These are phyloP conservation scores for Drosophila malerkotliana DNA, from an alignment of 1,140 invertebrate species.

Conservation along the genomic window DNA sequence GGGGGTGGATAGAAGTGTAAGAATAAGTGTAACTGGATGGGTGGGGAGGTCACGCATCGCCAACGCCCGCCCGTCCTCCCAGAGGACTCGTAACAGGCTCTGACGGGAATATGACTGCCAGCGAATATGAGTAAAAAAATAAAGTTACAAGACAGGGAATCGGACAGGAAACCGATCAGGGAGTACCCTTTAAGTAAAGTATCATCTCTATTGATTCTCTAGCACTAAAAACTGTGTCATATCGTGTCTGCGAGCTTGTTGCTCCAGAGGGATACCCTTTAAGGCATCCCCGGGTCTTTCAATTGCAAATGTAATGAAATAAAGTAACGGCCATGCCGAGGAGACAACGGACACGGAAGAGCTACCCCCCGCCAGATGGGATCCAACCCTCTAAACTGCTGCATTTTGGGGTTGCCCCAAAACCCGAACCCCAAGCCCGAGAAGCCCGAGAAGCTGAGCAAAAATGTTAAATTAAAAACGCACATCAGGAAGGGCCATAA, in stretches of 20 bases:
- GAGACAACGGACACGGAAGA: slow-evolving; percentile 3
- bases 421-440: background rate
- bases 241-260: slow-evolving; percentile 4
- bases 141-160: slow-evolving; percentile 15
- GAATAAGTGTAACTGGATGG: slow-evolving; percentile 5
- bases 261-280: slow-evolving; percentile 9
- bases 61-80: slow-evolving; percentile 33
- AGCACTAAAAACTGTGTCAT: background rate
- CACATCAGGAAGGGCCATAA: slow-evolving; percentile 44
- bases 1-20: slow-evolving; percentile 21
- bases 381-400: slow-evolving; percentile 22
- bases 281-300: slow-evolving; percentile 4
- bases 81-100: slow-evolving; percentile 55
- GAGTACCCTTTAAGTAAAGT: slow-evolving; percentile 22
- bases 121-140: slow-evolving; percentile 15
- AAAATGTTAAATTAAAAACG: slow-evolving; percentile 48
- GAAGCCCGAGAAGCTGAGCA: background rate
- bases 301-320: slow-evolving; percentile 51
- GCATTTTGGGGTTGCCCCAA: slow-evolving; percentile 23
- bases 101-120: slow-evolving; percentile 35
- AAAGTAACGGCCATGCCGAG: slow-evolving; percentile 37
- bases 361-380: slow-evolving; percentile 8
- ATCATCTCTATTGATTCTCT: slow-evolving; percentile 14
- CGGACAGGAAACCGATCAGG: slow-evolving; percentile 14
- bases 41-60: slow-evolving; percentile 43